Percentiles rank a stretch among this genome's conserved stretches.
These are phyloP conservation scores for Orthonevra nobilis DNA, from an alignment of 2,888 invertebrate species.

Conservation along the genomic window DNA sequence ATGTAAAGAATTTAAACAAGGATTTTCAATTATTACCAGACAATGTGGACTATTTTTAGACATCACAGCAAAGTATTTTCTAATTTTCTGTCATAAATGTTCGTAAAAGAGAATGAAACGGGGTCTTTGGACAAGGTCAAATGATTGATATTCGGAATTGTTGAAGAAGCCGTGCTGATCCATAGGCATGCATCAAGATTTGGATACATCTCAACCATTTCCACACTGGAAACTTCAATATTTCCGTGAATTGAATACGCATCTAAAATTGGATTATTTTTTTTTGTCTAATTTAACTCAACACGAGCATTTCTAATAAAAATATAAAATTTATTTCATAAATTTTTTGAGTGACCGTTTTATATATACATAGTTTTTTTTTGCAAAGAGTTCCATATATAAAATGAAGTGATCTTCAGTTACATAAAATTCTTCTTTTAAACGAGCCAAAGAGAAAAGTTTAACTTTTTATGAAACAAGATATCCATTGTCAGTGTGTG, in stretches of 20 bases:
- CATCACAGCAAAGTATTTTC: conserved; percentile 14
- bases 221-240: conserved; percentile 27
- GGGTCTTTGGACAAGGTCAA: conserved; percentile 49
- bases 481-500: conserved; percentile 19
- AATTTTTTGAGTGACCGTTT: too few species aligned
- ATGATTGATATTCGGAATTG: conserved; percentile 13
- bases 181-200: conserved; percentile 5
- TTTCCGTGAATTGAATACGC: background rate
- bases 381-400: too few species aligned
- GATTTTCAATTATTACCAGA: background rate
- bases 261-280: background rate
- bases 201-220: conserved; percentile 30
- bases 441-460: too few species aligned
- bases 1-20: too few species aligned
- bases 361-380: conserved; percentile 7
- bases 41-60: conserved; percentile 32
- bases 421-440: conserved; percentile 35
- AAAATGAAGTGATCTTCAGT: conserved; percentile 31
- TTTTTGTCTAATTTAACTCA: background rate
- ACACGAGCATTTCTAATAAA: conserved; percentile 32
- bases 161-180: background rate
- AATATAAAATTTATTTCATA: background rate
- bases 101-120: conserved; percentile 7
- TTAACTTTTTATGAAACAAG: conserved; percentile 39
- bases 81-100: conserved; percentile 6